A percentile compares a stretch with the other conserved stretches of the same genome.
Conservation (phyloP, 2,797 vertebrate species). For the Thaleichthys pacificus region DNA sequence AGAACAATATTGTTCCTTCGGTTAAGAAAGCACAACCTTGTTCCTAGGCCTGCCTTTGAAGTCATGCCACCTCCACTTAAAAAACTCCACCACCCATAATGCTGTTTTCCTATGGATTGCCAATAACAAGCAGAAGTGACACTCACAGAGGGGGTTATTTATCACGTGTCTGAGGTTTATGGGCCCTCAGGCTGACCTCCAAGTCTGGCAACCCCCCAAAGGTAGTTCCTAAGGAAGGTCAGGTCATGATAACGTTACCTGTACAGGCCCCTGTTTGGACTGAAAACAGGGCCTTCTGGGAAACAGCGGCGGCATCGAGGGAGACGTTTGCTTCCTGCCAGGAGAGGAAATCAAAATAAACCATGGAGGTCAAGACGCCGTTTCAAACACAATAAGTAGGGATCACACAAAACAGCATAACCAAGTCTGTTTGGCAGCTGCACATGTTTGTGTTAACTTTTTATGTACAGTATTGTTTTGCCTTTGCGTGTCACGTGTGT, state of each 20-base stretch:
- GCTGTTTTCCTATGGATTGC: constrained; percentile 46
- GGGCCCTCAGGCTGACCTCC: constrained; percentile 39
- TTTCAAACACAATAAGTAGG: constrained; percentile 45
- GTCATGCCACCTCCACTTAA: constrained; percentile 27
- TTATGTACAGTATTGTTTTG: neutral
- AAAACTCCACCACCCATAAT: constrained; percentile 20
- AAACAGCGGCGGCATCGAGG: constrained; percentile 31
- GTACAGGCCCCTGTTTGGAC: constrained; percentile 56
- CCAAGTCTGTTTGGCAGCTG: neutral
- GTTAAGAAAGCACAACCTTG: constrained; percentile 20
- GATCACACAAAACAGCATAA: constrained; percentile 48
- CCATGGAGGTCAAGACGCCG: constrained; percentile 15
- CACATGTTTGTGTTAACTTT: neutral
- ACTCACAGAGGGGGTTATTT: constrained; percentile 39
- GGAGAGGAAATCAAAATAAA: constrained; percentile 49
- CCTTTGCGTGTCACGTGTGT: neutral
- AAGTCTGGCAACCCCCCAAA: constrained; percentile 25
- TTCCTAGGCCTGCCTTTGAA: constrained; percentile 43
- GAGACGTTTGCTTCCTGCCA: constrained; percentile 53
- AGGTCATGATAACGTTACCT: constrained; percentile 53
- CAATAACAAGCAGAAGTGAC: constrained; percentile 39
- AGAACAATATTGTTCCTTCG: constrained; percentile 42
- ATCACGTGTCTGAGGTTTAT: constrained; percentile 39
- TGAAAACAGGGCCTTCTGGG: constrained; percentile 58
- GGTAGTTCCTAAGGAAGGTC: constrained; percentile 23